phyloP scores from a whole-genome alignment of 2,797 vertebrate genomes.

The Chelonia mydas region DNA sequence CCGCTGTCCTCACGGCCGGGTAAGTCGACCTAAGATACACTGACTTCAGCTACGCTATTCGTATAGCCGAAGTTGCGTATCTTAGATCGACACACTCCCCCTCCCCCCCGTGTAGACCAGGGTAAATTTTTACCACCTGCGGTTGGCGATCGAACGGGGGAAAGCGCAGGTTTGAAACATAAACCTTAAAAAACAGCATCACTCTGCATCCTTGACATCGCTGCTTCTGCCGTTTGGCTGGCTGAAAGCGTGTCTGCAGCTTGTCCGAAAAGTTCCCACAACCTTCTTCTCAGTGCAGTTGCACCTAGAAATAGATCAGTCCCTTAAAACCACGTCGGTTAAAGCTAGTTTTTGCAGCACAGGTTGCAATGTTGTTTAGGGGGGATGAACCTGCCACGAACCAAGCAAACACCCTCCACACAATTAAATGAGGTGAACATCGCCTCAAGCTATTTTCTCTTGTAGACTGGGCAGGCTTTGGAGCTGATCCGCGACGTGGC shows the following conservation, averaged over 20 bases:
- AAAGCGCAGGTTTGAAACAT: too few relatives aligned
- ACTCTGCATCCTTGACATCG: neutral
- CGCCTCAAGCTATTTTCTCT: slow-evolving; percentile 30
- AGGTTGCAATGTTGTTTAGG: neutral
- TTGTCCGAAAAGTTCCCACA: neutral
- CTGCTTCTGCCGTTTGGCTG: neutral
- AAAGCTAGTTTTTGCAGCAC: neutral
- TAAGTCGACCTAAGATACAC: too few relatives aligned
- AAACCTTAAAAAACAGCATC: neutral
- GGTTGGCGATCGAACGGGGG: neutral
- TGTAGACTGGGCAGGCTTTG: neutral
- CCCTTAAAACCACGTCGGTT: neutral
- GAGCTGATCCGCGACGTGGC: neutral
- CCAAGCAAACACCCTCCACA: neutral
- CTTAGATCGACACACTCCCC: too few relatives aligned
- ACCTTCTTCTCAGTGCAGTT: neutral
- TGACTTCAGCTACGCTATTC: too few relatives aligned
- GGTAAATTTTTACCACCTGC: neutral
- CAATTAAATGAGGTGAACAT: neutral
- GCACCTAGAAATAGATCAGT: neutral
- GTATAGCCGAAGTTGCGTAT: too few relatives aligned
- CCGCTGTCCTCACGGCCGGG: too few relatives aligned
- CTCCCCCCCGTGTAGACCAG: too few relatives aligned
- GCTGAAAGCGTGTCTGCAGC: too few relatives aligned
- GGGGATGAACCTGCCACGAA: too few relatives aligned